Evolutionary conservation across 2,797 vertebrate genomes (phyloP).

Genomic region (Cynodonichthys magdalenae): DNA sequence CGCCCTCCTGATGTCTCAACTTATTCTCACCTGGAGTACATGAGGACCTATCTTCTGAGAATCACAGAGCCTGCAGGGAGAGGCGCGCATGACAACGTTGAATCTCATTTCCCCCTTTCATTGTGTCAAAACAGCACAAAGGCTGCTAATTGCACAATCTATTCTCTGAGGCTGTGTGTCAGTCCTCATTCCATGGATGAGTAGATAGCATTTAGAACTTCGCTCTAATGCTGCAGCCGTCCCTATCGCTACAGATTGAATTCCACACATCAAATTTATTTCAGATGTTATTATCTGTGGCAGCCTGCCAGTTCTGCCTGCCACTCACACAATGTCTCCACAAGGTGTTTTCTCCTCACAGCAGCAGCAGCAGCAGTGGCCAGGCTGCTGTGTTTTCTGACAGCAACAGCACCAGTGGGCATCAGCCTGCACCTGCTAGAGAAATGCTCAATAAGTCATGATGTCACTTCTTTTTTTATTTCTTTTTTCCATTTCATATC

Average conservation of each 20-base stretch:
- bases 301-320: slow-evolving; percentile 79
- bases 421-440: slow-evolving; percentile 40
- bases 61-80: slow-evolving; percentile 43
- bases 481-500: slow-evolving; percentile 19
- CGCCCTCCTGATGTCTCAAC: slow-evolving; percentile 30
- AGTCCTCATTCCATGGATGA: slow-evolving; percentile 83
- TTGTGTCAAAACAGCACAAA: slow-evolving; percentile 80
- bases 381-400: slow-evolving; percentile 55
- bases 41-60: slow-evolving; percentile 58
- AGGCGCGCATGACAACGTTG: slow-evolving; percentile 63
- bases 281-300: slow-evolving; percentile 83
- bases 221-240: slow-evolving; percentile 74
- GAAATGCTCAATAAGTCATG: slow-evolving; percentile 43
- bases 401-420: slow-evolving; percentile 37
- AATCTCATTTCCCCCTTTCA: slow-evolving; percentile 77
- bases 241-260: slow-evolving; percentile 80
- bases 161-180: slow-evolving; percentile 79
- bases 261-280: slow-evolving; percentile 83
- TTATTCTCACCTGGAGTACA: slow-evolving; percentile 59
- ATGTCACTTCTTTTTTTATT: slow-evolving; percentile 16
- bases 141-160: slow-evolving; percentile 80
- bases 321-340: slow-evolving; percentile 72
- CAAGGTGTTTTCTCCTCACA: slow-evolving; percentile 69
- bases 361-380: slow-evolving; percentile 38
- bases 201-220: slow-evolving; percentile 81